A percentile compares a stretch with the other conserved stretches of the same genome.
Conservation (phyloP, 2,888 invertebrate species). For the Unio pictorum region DNA sequence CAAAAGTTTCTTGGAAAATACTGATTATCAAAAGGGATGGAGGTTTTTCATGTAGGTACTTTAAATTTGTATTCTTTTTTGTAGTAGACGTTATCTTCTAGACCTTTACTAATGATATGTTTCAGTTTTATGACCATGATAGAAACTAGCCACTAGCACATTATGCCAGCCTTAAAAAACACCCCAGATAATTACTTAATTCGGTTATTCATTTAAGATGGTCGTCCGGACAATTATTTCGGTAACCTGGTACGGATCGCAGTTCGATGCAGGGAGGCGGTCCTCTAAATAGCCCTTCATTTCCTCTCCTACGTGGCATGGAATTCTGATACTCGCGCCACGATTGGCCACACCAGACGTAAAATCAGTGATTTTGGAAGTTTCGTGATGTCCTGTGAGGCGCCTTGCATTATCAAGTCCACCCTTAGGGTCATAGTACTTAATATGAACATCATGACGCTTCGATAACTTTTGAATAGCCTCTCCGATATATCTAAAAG, state of each 20-base stretch:
- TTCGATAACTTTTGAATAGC: slow-evolving; percentile 95
- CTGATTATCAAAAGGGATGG: no score
- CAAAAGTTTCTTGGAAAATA: no score
- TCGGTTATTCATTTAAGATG: slow-evolving; percentile 31
- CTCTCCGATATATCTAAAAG: slow-evolving; percentile 88
- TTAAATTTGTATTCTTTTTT: no score
- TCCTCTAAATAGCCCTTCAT: slow-evolving; percentile 97
- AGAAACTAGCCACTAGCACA: no score
- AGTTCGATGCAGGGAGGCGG: slow-evolving; percentile 77
- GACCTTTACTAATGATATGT: no score
- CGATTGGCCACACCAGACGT: slow-evolving; percentile 93
- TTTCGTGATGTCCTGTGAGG: slow-evolving; percentile 93
- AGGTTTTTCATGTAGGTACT: no score
- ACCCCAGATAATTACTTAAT: no score
- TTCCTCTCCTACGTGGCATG: slow-evolving; percentile 84
- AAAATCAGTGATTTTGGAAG: slow-evolving; percentile 97
- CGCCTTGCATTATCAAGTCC: slow-evolving; percentile 97
- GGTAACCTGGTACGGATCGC: slow-evolving; percentile 71
- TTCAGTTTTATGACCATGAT: no score
- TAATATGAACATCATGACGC: slow-evolving; percentile 93
- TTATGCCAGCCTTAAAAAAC: no score
- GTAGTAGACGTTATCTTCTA: no score
- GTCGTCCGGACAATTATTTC: slow-evolving; percentile 59
- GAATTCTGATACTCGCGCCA: slow-evolving; percentile 87
- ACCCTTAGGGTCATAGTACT: slow-evolving; percentile 95